These are phyloP conservation scores for Glareola pratincola DNA, from an alignment of 2,113 vertebrate genomes.

Conservation along the genomic window DNA sequence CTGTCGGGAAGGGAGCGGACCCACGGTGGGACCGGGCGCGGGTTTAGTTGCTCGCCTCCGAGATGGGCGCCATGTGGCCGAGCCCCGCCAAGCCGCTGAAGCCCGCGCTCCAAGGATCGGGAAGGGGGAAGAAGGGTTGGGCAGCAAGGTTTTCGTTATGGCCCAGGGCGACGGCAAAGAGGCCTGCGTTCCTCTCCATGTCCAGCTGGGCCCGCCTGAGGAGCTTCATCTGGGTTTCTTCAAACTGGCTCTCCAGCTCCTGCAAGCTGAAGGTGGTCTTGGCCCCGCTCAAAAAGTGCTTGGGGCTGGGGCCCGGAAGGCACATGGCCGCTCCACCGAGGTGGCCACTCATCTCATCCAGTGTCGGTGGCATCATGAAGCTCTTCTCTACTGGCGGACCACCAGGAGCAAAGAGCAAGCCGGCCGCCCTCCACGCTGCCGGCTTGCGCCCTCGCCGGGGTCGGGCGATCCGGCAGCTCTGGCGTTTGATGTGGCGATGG, in stretches of 20 bases:
- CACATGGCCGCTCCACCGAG: constrained; percentile 69
- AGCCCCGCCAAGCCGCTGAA: constrained; percentile 76
- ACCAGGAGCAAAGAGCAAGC: constrained; percentile 79
- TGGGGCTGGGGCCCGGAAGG: constrained; percentile 78
- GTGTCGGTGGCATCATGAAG: constrained; percentile 58
- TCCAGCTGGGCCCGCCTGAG: constrained; percentile 81
- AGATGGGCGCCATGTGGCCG: constrained; percentile 82
- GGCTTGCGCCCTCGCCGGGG: constrained; percentile 90
- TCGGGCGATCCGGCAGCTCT: constrained; percentile 90
- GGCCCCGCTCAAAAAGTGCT: constrained; percentile 78
- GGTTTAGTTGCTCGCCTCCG: constrained; percentile 86
- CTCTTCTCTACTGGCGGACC: constrained; percentile 74
- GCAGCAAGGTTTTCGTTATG: constrained; percentile 83
- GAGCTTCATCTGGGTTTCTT: constrained; percentile 83
- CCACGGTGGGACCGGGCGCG: not conserved
- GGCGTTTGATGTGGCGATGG: constrained; percentile 95
- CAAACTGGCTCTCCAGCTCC: constrained; percentile 79
- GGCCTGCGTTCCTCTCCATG: constrained; percentile 85
- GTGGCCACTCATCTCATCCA: constrained; percentile 73
- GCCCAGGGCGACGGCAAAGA: constrained; percentile 88
- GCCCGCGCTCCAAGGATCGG: constrained; percentile 88
- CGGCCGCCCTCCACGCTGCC: constrained; percentile 82
- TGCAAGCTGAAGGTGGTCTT: constrained; percentile 78
- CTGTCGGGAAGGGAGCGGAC: not conserved
- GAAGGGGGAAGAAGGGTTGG: constrained; percentile 85